Conservation (phyloP, 2,113 vertebrate genomes). For the Riparia riparia region DNA sequence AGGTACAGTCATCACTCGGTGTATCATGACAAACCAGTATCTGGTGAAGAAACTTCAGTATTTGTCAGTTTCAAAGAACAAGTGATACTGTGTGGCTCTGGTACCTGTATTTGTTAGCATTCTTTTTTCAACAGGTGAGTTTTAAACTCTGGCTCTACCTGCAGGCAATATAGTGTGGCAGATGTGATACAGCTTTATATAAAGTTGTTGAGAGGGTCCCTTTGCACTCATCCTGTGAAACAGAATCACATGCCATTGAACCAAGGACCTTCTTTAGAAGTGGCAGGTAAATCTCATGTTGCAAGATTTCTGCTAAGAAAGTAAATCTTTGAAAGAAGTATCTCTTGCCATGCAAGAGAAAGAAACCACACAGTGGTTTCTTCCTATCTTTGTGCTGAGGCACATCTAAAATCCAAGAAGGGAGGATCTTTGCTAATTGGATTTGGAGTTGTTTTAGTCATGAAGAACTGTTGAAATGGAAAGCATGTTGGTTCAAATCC, state of each 20-base stretch:
- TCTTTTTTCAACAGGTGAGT: background rate
- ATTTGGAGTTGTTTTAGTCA: background rate
- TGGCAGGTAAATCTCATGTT: background rate
- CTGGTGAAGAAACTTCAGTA: background rate
- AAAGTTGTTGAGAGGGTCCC: background rate
- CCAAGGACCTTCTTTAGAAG: background rate
- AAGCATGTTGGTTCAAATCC: background rate
- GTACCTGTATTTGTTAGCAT: background rate
- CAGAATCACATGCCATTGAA: background rate
- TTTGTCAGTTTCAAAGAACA: background rate
- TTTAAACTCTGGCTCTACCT: background rate
- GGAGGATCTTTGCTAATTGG: background rate
- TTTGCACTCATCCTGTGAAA: background rate
- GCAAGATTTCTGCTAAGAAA: background rate
- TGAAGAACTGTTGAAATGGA: background rate
- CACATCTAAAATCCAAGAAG: background rate
- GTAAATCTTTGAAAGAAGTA: background rate
- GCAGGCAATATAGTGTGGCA: background rate
- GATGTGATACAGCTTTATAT: background rate
- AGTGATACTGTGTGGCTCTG: background rate
- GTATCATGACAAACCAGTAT: background rate
- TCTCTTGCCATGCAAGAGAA: background rate
- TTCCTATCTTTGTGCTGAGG: background rate
- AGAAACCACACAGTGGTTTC: background rate
- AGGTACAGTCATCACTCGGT: background rate